These are phyloP conservation scores for Actinostola sp. DNA, from an alignment of 92 coral and sea anemone genomes.

Conservation along the genomic window DNA sequence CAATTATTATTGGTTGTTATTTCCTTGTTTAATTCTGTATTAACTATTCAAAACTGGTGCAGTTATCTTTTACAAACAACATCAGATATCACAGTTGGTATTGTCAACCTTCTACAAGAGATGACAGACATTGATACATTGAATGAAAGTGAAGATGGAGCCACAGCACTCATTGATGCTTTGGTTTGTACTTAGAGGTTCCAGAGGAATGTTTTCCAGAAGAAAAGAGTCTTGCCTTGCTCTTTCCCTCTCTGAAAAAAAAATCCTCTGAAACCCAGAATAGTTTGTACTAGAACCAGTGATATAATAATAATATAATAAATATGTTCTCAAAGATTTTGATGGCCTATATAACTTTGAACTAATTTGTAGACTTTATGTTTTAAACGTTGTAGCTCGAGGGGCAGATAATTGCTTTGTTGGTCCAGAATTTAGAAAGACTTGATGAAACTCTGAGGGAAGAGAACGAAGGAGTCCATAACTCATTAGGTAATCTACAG, in stretches of 20 bases:
- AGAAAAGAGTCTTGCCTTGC: too few species aligned
- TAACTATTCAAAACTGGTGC: not conserved
- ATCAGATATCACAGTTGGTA: conserved; percentile 78
- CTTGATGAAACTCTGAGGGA: conserved; percentile 93
- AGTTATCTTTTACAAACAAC: conserved; percentile 17
- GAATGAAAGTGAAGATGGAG: conserved; percentile 96
- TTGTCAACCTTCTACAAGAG: conserved; percentile 86
- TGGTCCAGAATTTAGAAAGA: conserved; percentile 93
- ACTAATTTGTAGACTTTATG: not conserved
- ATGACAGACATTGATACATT: conserved; percentile 95
- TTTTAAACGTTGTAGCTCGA: conserved; percentile 62
- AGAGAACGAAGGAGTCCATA: conserved; percentile 96
- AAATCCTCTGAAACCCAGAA: too few species aligned
- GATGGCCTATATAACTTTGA: not conserved
- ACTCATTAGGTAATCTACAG: conserved; percentile 71
- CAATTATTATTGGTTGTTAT: too few species aligned
- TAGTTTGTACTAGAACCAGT: too few species aligned
- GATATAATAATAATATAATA: too few species aligned
- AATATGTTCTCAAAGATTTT: too few species aligned
- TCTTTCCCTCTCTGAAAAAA: too few species aligned
- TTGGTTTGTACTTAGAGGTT: conserved; percentile 47
- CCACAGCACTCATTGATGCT: conserved; percentile 84
- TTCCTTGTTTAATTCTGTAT: too few species aligned
- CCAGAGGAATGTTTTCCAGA: not conserved
- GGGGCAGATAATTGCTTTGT: conserved; percentile 86